Evolutionary conservation across 53 echinoderm and acorn worm species (phyloP).

Genomic region (Astropecten irregularis): DNA sequence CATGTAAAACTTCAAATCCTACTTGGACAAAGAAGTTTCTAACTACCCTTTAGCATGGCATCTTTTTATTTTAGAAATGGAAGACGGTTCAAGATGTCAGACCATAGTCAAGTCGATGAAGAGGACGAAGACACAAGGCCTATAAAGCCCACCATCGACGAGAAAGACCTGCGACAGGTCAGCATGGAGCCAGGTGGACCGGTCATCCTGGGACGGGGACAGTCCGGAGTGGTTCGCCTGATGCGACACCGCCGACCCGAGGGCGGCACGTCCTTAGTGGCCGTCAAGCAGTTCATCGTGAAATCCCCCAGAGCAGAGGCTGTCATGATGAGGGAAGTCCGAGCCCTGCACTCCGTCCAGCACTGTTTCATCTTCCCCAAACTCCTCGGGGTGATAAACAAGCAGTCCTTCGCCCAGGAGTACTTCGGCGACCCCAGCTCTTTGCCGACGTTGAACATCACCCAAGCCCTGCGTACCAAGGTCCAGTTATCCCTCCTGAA

Average conservation of each 20-base stretch:
- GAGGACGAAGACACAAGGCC: neutral
- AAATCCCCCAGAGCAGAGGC: neutral
- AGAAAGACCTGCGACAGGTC: conserved; percentile 18
- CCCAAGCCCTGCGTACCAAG: conserved; percentile 1
- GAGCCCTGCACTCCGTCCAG: conserved; percentile 16
- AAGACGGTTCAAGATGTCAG: too few relatives aligned
- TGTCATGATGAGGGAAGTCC: conserved; percentile 10
- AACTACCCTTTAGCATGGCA: too few relatives aligned
- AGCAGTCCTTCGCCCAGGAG: conserved; percentile 40
- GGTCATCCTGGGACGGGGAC: conserved; percentile 21
- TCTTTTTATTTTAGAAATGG: too few relatives aligned
- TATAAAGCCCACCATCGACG: neutral
- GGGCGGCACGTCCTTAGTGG: neutral
- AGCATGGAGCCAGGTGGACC: neutral
- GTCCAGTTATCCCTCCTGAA: neutral
- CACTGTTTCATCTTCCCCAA: conserved; percentile 26
- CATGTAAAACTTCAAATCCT: too few relatives aligned
- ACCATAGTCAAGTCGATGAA: too few relatives aligned
- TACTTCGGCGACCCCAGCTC: conserved; percentile 30
- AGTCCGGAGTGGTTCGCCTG: conserved; percentile 28
- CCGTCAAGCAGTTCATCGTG: conserved; percentile 22
- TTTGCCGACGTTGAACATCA: conserved; percentile 9
- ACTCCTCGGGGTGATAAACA: conserved; percentile 21
- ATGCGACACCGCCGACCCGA: neutral
- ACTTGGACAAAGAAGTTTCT: too few relatives aligned